Base-by-base conservation (phyloP, 2,888 invertebrate genomes). In the Drosophila nr. medialis region DNA sequence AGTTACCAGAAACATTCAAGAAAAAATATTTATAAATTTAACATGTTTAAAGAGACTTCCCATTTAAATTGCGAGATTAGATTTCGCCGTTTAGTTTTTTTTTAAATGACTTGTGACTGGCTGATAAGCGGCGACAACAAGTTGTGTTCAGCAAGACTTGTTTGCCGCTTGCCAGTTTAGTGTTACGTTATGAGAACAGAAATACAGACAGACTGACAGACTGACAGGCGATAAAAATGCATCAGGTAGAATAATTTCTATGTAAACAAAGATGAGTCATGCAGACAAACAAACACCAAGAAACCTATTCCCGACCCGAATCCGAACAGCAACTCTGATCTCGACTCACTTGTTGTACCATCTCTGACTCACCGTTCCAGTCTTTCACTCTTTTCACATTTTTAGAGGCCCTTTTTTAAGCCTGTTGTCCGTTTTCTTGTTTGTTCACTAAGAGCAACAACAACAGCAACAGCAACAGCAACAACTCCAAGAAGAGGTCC, bases 231-330 rank as follows among this genome's bases (percentile, higher is more conserved):
- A 32, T 38, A 51, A 50, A 71, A 74, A 53, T 83, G 90, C 80
- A 88, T 75, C 85, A 85, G 90, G 90, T 85, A 89, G 77, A 81
- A 88, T 73, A 85, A 85, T 87, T 89, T 87, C 73, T 80, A 87
- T 70, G 81, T 83, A 88, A 86, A 86, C 86, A 90, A 64, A 62
- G 72, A 71, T 86, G 86, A 90, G 64, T 86, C 90, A 86, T 71
- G 5, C 27, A 30, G 29, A 15, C n/a, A 29, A 27, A 10, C n/a
- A 45, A 51, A 53, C 40, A 34, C 69, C 45, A 62, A 62, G 38
- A 75, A 72, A 75, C 69, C 69, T 78, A 77, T 84, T 63, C 72
- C 60, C 64, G 50, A 42, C 61, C 40, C 63, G 51, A 79, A 59
- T 63, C 59, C 66, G 29, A 66, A 71, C 76, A 87, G 78, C 67